phyloP scores from a whole-genome alignment of 2,797 vertebrate genomes.

The Cryptoblepharus egeriae region DNA sequence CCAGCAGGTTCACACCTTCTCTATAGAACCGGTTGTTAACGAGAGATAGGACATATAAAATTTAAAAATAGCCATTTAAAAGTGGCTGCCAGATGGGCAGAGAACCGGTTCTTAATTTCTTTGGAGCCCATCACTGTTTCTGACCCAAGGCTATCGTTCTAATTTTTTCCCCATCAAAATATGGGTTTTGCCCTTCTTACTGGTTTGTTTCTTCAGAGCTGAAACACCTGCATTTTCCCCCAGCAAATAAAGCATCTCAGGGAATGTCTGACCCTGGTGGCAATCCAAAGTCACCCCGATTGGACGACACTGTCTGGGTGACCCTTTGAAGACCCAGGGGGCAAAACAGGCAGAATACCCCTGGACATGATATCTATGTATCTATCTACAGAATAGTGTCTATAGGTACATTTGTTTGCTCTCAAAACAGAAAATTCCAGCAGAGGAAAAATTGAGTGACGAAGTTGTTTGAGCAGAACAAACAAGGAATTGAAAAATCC shows the following conservation, averaged over 20 bases:
- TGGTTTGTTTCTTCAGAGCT: not conserved
- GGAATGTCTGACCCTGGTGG: not conserved
- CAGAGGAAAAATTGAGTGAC: not conserved
- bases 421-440: not conserved
- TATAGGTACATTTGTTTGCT: not conserved
- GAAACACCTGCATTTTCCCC: not conserved
- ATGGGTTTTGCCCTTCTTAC: too few species aligned
- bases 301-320: not conserved
- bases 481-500: slow-evolving; percentile 22
- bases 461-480: slow-evolving; percentile 37
- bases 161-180: too few species aligned
- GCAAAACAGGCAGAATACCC: too few species aligned
- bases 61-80: too few species aligned
- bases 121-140: too few species aligned
- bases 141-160: too few species aligned
- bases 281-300: not conserved
- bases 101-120: too few species aligned
- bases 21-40: too few species aligned
- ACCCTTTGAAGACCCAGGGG: not conserved
- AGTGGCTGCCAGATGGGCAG: too few species aligned
- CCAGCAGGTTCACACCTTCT: too few species aligned
- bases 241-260: not conserved
- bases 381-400: not conserved
- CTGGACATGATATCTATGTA: too few species aligned
- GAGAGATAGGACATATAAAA: too few species aligned